Conservation (phyloP, 2,888 invertebrate genomes). For the Amblyteles armatorius region DNA sequence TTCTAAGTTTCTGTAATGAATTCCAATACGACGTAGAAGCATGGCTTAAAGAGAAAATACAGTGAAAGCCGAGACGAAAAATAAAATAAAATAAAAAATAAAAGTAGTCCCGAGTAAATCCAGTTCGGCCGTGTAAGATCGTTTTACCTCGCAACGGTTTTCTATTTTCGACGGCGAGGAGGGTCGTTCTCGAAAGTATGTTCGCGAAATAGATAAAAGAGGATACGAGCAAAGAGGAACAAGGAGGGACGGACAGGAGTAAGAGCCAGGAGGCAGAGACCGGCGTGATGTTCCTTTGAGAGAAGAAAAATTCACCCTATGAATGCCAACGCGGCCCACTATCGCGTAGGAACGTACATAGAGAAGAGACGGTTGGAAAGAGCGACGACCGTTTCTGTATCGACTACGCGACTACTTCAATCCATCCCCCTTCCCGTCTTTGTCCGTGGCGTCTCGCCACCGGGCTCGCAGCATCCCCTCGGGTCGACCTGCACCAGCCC, state of each 20-base stretch:
- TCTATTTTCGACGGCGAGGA: conserved; percentile 1
- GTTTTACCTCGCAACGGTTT: background rate
- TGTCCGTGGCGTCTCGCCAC: conserved; percentile 32
- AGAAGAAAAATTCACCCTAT: conserved; percentile 65
- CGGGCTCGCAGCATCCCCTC: conserved; percentile 4
- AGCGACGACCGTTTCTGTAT: conserved; percentile 60
- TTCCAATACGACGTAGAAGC: background rate
- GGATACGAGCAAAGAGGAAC: conserved; percentile 12
- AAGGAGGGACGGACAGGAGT: conserved; percentile 20
- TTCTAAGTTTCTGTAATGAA: no score
- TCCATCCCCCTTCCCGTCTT: conserved; percentile 31
- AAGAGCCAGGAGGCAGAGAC: conserved; percentile 32
- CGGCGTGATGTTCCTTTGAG: conserved; percentile 57
- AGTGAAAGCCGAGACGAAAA: background rate
- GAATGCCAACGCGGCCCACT: conserved; percentile 68
- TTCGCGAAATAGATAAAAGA: conserved; percentile 27
- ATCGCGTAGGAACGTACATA: conserved; percentile 15
- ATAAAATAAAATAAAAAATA: background rate
- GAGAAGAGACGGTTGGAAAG: conserved; percentile 37
- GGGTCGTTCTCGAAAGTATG: conserved; percentile 4
- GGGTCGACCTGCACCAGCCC: conserved; percentile 39
- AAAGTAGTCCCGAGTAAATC: background rate
- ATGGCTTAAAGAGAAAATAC: background rate
- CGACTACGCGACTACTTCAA: conserved; percentile 67
- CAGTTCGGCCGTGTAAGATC: background rate